These are phyloP conservation scores for Hemicordylus capensis DNA, from an alignment of 2,113 vertebrate species.

Conservation along the genomic window DNA sequence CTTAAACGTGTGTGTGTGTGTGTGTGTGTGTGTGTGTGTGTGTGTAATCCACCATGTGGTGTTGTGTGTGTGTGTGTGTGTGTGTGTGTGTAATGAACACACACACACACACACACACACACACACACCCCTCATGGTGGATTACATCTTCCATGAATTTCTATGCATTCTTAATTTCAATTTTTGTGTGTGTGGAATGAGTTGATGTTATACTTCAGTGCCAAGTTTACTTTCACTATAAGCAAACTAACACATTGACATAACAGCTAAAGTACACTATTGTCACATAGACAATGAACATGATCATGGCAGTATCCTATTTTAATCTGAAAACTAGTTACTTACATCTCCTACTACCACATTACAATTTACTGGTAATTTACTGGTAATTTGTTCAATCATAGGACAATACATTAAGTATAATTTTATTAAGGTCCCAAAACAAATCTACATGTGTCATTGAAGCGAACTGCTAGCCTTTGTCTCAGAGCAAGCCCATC, in stretches of 20 bases:
- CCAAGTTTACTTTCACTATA: not conserved
- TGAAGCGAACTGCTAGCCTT: too few relatives aligned
- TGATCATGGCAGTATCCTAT: not conserved
- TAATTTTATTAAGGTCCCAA: not conserved
- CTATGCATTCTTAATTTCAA: not conserved
- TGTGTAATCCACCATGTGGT: too few relatives aligned
- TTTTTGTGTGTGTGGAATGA: not conserved
- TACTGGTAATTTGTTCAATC: not conserved
- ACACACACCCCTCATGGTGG: too few relatives aligned
- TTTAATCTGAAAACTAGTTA: not conserved
- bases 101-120: too few relatives aligned
- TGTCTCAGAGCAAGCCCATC: too few relatives aligned
- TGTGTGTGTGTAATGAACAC: too few relatives aligned
- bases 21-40: too few relatives aligned
- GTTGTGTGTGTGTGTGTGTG: too few relatives aligned
- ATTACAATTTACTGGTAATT: not conserved
- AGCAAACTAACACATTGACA: not conserved
- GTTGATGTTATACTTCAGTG: not conserved
- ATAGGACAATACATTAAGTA: not conserved
- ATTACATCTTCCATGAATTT: not conserved
- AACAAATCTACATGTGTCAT: not conserved
- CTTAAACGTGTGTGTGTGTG: too few relatives aligned
- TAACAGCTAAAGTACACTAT: not conserved
- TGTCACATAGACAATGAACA: not conserved
- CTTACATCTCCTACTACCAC: not conserved